Conservation (phyloP, 2,113 vertebrate species). For the Dromiciops gliroides region DNA sequence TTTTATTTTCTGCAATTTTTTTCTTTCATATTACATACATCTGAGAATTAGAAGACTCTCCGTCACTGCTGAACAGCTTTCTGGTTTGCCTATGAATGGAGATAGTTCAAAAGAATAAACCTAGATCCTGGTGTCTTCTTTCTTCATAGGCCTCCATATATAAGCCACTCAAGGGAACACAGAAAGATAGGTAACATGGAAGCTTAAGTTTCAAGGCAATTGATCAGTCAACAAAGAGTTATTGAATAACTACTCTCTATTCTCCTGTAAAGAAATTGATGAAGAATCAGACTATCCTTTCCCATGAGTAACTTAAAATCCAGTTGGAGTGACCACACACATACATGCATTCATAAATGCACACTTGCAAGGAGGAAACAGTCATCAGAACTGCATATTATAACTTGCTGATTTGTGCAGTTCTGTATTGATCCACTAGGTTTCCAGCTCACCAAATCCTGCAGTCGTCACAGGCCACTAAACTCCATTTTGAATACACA, state of each 20-base stretch:
- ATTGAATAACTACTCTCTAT: neutral
- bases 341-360: neutral
- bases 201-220: neutral
- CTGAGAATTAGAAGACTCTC: constrained; percentile 66
- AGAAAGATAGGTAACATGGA: neutral
- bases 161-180: neutral
- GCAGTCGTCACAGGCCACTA: neutral
- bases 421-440: neutral
- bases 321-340: neutral
- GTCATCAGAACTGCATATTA: neutral
- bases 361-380: neutral
- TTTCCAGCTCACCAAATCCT: neutral
- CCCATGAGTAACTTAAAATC: neutral
- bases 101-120: neutral
- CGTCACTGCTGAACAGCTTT: constrained; percentile 54
- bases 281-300: neutral
- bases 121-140: neutral
- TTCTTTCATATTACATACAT: constrained; percentile 65
- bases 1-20: constrained; percentile 72
- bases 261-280: neutral
- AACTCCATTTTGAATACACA: neutral
- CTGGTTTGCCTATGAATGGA: neutral
- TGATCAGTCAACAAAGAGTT: neutral
- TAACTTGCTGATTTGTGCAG: neutral
- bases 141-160: neutral